Conservation (phyloP, 1,140 invertebrate species). For the Cyphomyrmex costatus region DNA sequence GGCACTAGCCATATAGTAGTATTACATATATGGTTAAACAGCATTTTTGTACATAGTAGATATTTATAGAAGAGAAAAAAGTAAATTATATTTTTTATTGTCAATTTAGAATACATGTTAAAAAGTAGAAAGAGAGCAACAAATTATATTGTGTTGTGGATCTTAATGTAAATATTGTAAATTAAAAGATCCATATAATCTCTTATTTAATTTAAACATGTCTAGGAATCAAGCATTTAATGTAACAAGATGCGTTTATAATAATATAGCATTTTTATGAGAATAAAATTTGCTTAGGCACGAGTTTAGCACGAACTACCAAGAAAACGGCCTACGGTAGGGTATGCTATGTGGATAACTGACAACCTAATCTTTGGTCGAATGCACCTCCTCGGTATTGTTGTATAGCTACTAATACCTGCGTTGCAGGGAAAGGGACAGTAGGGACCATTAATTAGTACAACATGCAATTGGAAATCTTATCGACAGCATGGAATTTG, state of each 20-base stretch:
- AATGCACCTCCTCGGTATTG: constrained; percentile 87
- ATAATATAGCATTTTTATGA: constrained; percentile 55
- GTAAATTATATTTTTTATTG: not conserved
- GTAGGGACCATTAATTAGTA: constrained; percentile 86
- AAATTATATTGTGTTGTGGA: no score
- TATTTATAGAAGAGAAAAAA: constrained; percentile 9
- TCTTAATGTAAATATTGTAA: constrained; percentile 2
- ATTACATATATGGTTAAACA: no score
- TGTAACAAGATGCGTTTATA: constrained; percentile 19
- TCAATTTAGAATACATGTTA: constrained; percentile 9
- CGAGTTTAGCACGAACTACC: constrained; percentile 81
- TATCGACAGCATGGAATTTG: constrained; percentile 74
- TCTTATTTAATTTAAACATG: not conserved
- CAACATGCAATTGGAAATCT: constrained; percentile 83
- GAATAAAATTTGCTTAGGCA: constrained; percentile 78
- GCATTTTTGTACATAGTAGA: constrained; percentile 1
- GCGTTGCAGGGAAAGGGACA: constrained; percentile 85
- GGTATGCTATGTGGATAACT: constrained; percentile 85
- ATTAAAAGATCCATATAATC: not conserved
- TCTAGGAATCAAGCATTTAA: not conserved
- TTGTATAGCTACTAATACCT: constrained; percentile 87
- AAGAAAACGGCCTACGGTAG: constrained; percentile 78
- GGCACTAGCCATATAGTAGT: no score
- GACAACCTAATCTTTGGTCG: constrained; percentile 86
- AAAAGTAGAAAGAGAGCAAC: not conserved